A percentile compares a stretch with the other conserved stretches of the same genome.
Conservation (phyloP, 1,140 invertebrate genomes). For the Diorhabda elongata region DNA sequence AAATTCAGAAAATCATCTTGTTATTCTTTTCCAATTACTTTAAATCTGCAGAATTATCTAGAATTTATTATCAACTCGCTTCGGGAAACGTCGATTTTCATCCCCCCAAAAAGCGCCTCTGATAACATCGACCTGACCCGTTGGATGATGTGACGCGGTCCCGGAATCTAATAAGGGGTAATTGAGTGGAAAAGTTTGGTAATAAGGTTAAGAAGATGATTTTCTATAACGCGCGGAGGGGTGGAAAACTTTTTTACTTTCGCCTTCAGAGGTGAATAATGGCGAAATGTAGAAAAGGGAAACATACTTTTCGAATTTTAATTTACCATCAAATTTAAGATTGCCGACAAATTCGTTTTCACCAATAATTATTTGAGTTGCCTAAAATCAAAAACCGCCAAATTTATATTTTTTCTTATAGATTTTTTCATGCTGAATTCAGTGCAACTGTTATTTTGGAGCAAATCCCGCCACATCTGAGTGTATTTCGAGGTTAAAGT, state of each 20-base stretch:
- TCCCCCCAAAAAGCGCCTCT: not conserved
- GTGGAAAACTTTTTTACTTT: not conserved
- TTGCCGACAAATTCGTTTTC: not conserved
- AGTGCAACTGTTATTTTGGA: no score
- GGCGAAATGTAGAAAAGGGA: not conserved
- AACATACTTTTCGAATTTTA: not conserved
- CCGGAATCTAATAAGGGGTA: conserved; percentile 1
- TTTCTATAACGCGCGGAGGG: conserved; percentile 1
- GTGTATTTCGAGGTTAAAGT: no score
- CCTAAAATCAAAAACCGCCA: no score
- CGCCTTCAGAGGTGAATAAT: not conserved
- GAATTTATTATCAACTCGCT: no score
- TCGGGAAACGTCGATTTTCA: no score
- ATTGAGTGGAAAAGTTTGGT: conserved; percentile 2
- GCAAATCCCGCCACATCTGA: no score
- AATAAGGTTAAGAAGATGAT: conserved; percentile 2
- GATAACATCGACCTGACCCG: not conserved
- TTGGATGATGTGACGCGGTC: not conserved
- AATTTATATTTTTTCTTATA: no score
- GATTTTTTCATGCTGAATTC: no score
- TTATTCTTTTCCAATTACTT: no score
- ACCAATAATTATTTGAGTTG: no score
- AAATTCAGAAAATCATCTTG: no score
- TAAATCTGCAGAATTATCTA: no score
- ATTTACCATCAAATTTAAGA: not conserved